A percentile compares a stretch with the other conserved stretches of the same genome.
Conservation (phyloP, 2,888 invertebrate species). For the Thyatira batis region DNA sequence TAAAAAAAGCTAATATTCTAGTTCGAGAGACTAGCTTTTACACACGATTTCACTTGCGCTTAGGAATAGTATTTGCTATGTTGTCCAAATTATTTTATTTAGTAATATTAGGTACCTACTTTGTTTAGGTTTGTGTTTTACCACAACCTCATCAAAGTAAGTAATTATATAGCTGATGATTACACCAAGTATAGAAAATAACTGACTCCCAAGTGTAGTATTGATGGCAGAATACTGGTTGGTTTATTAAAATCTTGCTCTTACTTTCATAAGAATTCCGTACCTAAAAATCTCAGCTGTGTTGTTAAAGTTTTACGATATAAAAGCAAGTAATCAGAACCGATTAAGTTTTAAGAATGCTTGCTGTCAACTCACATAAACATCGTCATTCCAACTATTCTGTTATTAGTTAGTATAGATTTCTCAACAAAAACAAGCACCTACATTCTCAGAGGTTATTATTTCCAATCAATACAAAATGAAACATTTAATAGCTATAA, state of each 20-base stretch:
- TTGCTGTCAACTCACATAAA: neutral
- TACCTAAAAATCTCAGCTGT: neutral
- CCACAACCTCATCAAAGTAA: too few species aligned
- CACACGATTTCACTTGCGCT: neutral
- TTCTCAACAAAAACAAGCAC: conserved; percentile 1
- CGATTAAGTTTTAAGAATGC: neutral
- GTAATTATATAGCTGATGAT: too few species aligned
- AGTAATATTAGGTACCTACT: too few species aligned
- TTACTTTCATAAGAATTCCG: too few species aligned
- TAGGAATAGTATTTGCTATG: neutral
- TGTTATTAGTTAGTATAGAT: neutral
- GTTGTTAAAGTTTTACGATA: neutral
- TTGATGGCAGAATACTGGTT: too few species aligned
- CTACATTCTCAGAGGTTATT: conserved; percentile 11
- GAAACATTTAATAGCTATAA: conserved; percentile 58
- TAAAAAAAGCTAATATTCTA: neutral
- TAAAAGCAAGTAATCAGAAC: neutral
- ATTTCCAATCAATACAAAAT: conserved; percentile 46
- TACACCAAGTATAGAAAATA: too few species aligned
- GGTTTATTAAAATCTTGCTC: too few species aligned
- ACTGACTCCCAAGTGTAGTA: too few species aligned
- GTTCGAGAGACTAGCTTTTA: neutral
- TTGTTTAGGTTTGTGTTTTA: too few species aligned
- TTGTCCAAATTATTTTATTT: too few species aligned
- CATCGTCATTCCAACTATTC: neutral